Percentiles rank a stretch among this genome's conserved stretches.
These are phyloP conservation scores for Augochlora pura DNA, from an alignment of 1,140 invertebrate species.

Conservation along the genomic window DNA sequence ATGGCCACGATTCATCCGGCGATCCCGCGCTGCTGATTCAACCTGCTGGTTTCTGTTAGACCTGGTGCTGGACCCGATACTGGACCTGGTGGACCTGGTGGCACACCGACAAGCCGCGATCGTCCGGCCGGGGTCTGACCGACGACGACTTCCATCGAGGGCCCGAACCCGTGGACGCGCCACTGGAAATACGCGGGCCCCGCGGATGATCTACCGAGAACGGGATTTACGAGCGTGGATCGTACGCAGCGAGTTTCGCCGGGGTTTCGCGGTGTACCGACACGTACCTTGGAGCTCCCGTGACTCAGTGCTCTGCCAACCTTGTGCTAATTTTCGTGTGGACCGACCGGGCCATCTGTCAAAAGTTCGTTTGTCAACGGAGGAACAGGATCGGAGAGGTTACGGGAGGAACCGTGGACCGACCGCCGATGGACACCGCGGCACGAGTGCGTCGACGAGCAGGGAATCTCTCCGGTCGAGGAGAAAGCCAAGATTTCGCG, in stretches of 20 bases:
- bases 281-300: background rate
- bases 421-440: background rate
- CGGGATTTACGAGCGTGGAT: conserved; percentile 7
- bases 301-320: background rate
- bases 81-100: too few species aligned
- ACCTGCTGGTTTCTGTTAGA: background rate
- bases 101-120: too few species aligned
- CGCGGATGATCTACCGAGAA: background rate
- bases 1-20: conserved; percentile 8
- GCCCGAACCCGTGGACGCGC: background rate
- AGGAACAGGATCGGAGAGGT: too few species aligned
- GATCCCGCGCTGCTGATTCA: conserved; percentile 27
- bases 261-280: background rate
- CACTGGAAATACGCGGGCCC: background rate
- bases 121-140: too few species aligned
- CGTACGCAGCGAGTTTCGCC: background rate
- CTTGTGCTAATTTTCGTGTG: background rate
- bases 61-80: background rate
- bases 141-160: too few species aligned
- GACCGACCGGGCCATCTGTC: too few species aligned
- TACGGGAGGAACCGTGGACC: background rate
- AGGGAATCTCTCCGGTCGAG: conserved; percentile 7
- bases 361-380: too few species aligned
- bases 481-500: conserved; percentile 28
- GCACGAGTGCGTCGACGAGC: conserved; percentile 9